These are phyloP conservation scores for Hedya salicella DNA, from an alignment of 2,888 invertebrate genomes.

Conservation along the genomic window DNA sequence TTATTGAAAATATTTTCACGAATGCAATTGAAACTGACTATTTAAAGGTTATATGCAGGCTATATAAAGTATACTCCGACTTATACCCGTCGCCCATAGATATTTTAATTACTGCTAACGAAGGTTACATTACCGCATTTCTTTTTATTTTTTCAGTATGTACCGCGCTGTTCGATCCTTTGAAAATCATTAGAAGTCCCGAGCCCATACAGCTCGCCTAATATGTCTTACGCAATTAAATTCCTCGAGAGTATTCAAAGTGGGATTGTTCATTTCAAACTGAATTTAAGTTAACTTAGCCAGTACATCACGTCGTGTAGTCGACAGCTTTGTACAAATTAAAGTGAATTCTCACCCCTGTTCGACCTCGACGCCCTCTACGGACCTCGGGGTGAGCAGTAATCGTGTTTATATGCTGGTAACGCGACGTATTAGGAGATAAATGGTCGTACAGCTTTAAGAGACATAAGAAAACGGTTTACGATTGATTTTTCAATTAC, in stretches of 20 bases:
- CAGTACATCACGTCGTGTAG: constrained; percentile 21
- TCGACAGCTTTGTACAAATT: constrained; percentile 27
- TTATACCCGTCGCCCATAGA: no score
- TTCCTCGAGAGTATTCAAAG: constrained; percentile 9
- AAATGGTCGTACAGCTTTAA: not conserved
- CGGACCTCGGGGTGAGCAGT: constrained; percentile 13
- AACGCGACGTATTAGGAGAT: constrained; percentile 1
- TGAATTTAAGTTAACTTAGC: constrained; percentile 14
- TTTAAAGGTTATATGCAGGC: no score
- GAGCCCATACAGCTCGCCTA: not conserved
- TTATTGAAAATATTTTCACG: no score
- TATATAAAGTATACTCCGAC: no score
- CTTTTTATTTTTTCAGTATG: no score
- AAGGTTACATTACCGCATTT: no score
- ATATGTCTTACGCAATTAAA: constrained; percentile 16
- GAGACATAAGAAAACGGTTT: not conserved
- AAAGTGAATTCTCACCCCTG: constrained; percentile 20
- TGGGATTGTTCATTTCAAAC: constrained; percentile 6
- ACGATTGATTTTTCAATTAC: not conserved
- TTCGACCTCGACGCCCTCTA: constrained; percentile 17
- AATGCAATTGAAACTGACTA: no score
- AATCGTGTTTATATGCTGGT: constrained; percentile 26
- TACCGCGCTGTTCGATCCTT: no score
- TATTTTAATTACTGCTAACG: no score
- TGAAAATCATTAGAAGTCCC: not conserved